A percentile compares a stretch with the other conserved stretches of the same genome.
Evolutionary conservation across 2,888 invertebrate species (phyloP).

Genomic region (Hirtodrosophila histrioides): DNA sequence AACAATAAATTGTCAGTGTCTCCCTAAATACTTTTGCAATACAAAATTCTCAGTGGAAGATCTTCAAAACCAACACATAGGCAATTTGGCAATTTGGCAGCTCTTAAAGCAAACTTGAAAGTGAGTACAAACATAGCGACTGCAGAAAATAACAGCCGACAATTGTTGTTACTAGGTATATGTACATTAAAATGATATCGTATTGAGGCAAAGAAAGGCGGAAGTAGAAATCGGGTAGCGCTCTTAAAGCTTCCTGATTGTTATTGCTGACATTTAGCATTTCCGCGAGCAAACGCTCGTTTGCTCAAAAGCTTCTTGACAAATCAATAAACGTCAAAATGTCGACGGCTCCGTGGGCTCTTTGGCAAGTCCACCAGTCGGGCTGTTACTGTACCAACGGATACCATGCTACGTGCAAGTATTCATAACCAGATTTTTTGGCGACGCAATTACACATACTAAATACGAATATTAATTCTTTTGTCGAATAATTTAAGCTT

Average conservation of each 20-base stretch:
- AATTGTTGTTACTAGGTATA: conserved; percentile 11
- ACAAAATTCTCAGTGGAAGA: conserved; percentile 73
- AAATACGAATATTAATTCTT: conserved; percentile 47
- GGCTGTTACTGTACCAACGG: conserved; percentile 1
- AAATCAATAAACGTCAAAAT: conserved; percentile 66
- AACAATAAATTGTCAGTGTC: conserved; percentile 64
- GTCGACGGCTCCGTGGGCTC: conserved; percentile 20
- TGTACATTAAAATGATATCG: background rate
- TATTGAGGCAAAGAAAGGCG: conserved; percentile 59
- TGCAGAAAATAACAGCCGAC: conserved; percentile 6
- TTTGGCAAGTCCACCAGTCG: conserved; percentile 1
- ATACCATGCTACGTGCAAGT: conserved; percentile 37
- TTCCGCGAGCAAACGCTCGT: conserved; percentile 43
- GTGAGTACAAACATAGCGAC: conserved; percentile 39
- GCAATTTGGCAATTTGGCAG: conserved; percentile 31
- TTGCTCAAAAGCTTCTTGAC: conserved; percentile 55
- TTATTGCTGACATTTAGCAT: conserved; percentile 38
- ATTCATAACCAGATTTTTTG: conserved; percentile 30
- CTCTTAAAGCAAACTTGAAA: conserved; percentile 39
- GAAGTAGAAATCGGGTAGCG: conserved; percentile 36
- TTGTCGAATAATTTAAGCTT: conserved; percentile 49
- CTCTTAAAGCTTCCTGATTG: conserved; percentile 56
- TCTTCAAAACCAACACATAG: conserved; percentile 28
- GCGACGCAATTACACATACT: conserved; percentile 46
- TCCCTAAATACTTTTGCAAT: conserved; percentile 46